Conservation (phyloP, 53 echinoderm and acorn worm genomes). For the Pentamera pediparva region DNA sequence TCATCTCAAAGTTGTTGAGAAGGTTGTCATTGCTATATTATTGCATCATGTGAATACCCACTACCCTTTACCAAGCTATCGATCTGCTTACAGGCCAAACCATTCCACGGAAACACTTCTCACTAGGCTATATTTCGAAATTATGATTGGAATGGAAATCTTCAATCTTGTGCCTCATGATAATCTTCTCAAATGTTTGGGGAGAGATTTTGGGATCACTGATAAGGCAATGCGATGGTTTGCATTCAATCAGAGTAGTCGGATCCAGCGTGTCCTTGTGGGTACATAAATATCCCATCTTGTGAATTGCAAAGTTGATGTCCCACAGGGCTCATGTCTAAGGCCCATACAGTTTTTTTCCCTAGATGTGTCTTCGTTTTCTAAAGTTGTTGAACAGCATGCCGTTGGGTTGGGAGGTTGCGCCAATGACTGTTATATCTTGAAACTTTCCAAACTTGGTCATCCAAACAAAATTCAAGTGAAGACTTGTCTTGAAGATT, state of each 20-base stretch:
- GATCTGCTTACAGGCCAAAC: too few species aligned
- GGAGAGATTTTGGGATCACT: background rate
- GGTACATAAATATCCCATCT: background rate
- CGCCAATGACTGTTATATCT: too few species aligned
- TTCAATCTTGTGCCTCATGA: background rate
- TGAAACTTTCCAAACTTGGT: too few species aligned
- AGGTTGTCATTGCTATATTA: background rate
- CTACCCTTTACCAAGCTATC: background rate
- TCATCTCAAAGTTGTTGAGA: background rate
- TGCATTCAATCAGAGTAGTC: background rate
- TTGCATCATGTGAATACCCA: background rate
- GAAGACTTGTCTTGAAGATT: too few species aligned
- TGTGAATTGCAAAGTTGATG: background rate
- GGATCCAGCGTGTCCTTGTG: background rate
- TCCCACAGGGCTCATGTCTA: too few species aligned
- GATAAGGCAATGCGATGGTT: background rate
- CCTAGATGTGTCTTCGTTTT: background rate
- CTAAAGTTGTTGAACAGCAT: background rate
- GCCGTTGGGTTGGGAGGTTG: too few species aligned
- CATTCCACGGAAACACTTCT: too few species aligned
- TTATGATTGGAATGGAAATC: background rate
- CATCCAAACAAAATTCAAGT: too few species aligned
- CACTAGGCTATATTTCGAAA: background rate
- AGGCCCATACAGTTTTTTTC: background rate
- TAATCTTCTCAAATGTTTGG: background rate